Conservation (phyloP, 2,888 invertebrate species). For the Dicranocentrus wangi region DNA sequence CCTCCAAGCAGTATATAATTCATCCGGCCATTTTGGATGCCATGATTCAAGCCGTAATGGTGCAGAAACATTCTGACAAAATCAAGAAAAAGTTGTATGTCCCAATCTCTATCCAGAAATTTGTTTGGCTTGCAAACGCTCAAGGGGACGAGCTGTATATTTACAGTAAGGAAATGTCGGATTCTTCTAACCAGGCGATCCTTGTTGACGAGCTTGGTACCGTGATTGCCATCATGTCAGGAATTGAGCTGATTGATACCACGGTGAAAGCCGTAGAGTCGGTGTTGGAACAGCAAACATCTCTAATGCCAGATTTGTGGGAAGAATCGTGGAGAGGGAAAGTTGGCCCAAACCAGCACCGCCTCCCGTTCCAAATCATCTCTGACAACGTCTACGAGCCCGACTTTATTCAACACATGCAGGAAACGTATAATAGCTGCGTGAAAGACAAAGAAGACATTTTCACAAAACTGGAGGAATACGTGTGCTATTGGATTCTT, state of each 20-base stretch:
- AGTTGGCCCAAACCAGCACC: neutral
- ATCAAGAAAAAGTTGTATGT: slow-evolving; percentile 35
- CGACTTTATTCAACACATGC: neutral
- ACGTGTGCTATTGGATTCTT: slow-evolving; percentile 8
- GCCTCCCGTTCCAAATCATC: neutral
- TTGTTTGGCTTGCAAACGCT: slow-evolving; percentile 52
- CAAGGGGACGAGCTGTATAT: slow-evolving; percentile 14
- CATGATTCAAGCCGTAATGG: slow-evolving; percentile 59
- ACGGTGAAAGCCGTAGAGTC: slow-evolving; percentile 34
- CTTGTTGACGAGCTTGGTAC: slow-evolving; percentile 19
- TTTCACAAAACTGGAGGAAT: slow-evolving; percentile 3
- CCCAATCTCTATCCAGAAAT: slow-evolving; percentile 56
- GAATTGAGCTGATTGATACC: slow-evolving; percentile 49
- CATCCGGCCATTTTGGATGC: slow-evolving; percentile 61
- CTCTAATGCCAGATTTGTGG: slow-evolving; percentile 27
- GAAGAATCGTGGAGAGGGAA: slow-evolving; percentile 9
- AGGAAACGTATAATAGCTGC: neutral
- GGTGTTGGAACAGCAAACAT: slow-evolving; percentile 20
- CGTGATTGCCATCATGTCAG: slow-evolving; percentile 20
- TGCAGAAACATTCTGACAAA: slow-evolving; percentile 24
- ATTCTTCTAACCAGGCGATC: neutral
- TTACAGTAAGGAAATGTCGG: slow-evolving; percentile 3
- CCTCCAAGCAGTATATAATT: slow-evolving; percentile 1
- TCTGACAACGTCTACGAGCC: neutral
- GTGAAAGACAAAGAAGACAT: neutral